Evolutionary conservation across 2,888 invertebrate genomes (phyloP).

Genomic region (Sarcophaga caerulescens): DNA sequence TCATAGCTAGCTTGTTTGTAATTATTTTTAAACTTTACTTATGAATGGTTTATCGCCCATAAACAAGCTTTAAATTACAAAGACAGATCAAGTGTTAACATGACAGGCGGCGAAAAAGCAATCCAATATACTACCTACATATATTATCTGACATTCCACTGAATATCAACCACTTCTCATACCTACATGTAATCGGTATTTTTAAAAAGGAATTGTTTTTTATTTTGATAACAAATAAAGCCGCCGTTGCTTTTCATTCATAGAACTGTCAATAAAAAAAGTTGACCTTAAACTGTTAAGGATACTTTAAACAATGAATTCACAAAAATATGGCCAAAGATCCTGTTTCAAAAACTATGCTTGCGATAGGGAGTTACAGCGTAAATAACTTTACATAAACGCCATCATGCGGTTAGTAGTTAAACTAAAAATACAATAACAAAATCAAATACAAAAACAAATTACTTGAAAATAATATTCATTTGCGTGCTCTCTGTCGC

Average conservation of each 20-base stretch:
- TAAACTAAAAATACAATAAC: slow-evolving; percentile 63
- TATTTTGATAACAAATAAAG: background rate
- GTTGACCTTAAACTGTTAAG: slow-evolving; percentile 9
- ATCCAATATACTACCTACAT: slow-evolving; percentile 24
- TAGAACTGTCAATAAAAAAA: slow-evolving; percentile 59
- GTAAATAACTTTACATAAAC: slow-evolving; percentile 45
- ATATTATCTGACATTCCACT: background rate
- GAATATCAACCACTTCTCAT: background rate
- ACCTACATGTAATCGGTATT: background rate
- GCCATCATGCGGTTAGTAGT: slow-evolving; percentile 72
- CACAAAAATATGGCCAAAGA: background rate
- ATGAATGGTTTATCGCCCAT: too few species aligned
- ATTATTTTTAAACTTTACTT: too few species aligned
- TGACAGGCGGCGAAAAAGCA: slow-evolving; percentile 51
- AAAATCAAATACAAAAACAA: background rate
- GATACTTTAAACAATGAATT: slow-evolving; percentile 15
- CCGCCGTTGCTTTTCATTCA: slow-evolving; percentile 55
- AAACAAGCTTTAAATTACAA: background rate
- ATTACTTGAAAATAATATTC: background rate
- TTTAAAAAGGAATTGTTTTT: background rate
- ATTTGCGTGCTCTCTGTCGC: slow-evolving; percentile 26
- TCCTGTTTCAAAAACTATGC: slow-evolving; percentile 27
- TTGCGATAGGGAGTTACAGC: background rate
- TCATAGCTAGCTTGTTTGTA: too few species aligned
- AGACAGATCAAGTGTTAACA: slow-evolving; percentile 63